A percentile compares a stretch with the other conserved stretches of the same genome.
Evolutionary conservation across 2,113 vertebrate species (phyloP).

Genomic region (Periophthalmodon schlosseri): DNA sequence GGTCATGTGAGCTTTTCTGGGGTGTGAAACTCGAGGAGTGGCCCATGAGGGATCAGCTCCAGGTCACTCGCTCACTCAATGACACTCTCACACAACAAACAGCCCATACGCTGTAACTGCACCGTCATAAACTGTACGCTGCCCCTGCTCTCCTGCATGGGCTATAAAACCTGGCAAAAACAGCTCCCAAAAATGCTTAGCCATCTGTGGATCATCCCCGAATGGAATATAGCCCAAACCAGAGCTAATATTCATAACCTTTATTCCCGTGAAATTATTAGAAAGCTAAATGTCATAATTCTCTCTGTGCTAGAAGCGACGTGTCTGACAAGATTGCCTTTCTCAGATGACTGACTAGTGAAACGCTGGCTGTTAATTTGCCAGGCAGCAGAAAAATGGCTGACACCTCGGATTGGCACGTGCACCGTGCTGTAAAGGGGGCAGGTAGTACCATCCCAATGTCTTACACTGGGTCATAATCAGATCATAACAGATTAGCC

Average conservation of each 20-base stretch:
- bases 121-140: slow-evolving; percentile 78
- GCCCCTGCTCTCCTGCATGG: slow-evolving; percentile 80
- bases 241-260: slow-evolving; percentile 65
- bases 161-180: slow-evolving; percentile 85
- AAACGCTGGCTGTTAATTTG: slow-evolving; percentile 85
- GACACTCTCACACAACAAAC: slow-evolving; percentile 75
- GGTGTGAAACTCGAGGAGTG: slow-evolving; percentile 85
- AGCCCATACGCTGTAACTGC: slow-evolving; percentile 75
- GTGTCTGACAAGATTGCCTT: slow-evolving; percentile 60
- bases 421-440: slow-evolving; percentile 41
- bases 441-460: slow-evolving; percentile 79
- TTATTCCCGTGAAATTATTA: slow-evolving; percentile 45
- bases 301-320: slow-evolving; percentile 38
- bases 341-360: slow-evolving; percentile 83
- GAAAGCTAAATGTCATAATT: slow-evolving; percentile 60
- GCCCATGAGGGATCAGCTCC: slow-evolving; percentile 84
- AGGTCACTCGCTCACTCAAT: slow-evolving; percentile 83
- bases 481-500: slow-evolving; percentile 84
- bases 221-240: slow-evolving; percentile 79
- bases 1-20: slow-evolving; percentile 79
- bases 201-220: slow-evolving; percentile 78
- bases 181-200: slow-evolving; percentile 85
- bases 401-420: slow-evolving; percentile 78
- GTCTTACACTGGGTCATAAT: slow-evolving; percentile 62
- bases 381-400: slow-evolving; percentile 84